Evolutionary conservation across 1,140 invertebrate species (phyloP).

Genomic region (Trichoplusia ni): DNA sequence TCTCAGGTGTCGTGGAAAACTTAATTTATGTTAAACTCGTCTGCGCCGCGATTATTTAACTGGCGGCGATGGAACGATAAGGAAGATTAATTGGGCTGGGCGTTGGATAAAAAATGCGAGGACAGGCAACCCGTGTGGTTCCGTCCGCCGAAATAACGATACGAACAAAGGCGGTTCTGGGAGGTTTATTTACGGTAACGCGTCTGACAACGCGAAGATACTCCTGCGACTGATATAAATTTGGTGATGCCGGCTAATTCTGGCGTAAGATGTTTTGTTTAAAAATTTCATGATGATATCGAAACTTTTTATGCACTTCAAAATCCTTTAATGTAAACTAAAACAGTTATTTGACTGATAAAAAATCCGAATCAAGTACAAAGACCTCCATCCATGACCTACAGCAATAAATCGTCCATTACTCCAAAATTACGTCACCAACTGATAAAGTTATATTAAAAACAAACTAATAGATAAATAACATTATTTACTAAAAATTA

Average conservation of each 20-base stretch:
- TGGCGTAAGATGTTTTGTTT: too few relatives aligned
- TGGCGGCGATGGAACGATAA: constrained; percentile 68
- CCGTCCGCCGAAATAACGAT: constrained; percentile 47
- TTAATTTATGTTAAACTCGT: constrained; percentile 80
- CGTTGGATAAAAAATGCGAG: constrained; percentile 61
- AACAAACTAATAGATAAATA: not conserved
- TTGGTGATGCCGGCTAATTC: constrained; percentile 15
- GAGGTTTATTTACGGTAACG: constrained; percentile 27
- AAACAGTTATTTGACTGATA: not conserved
- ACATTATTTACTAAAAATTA: not conserved
- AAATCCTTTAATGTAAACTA: not conserved
- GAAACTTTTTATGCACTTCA: not conserved
- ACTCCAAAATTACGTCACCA: constrained; percentile 11
- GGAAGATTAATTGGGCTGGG: constrained; percentile 71
- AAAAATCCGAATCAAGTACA: not conserved
- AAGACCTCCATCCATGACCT: constrained; percentile 1
- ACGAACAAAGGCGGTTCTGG: constrained; percentile 26
- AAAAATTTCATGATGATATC: not conserved
- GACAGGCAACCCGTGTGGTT: constrained; percentile 64
- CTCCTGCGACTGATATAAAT: constrained; percentile 25
- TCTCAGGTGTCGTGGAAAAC: constrained; percentile 76
- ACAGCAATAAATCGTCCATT: constrained; percentile 10
- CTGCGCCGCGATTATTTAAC: constrained; percentile 70
- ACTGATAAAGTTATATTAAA: not conserved
- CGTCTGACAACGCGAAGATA: constrained; percentile 4